Evolutionary conservation across 2,888 invertebrate species (phyloP), one percentile per base, ranked within the genome.

Genomic region (Nomada fucata): DNA sequence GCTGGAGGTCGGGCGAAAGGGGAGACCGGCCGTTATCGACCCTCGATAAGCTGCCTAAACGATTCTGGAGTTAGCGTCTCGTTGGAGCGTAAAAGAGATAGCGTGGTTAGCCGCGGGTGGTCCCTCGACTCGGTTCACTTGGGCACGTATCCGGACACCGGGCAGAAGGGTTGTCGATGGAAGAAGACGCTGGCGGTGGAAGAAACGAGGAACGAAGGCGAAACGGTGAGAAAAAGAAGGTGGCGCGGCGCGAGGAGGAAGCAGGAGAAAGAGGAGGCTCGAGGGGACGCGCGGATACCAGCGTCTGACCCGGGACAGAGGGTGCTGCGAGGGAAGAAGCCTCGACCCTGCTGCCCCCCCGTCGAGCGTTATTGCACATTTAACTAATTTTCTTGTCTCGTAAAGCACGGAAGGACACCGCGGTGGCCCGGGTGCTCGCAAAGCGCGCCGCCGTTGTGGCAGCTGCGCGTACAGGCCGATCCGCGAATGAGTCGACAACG

Each of bases 351-450:
- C 42, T 57, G 65, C 64, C 82, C 90, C 89, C 89, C 89, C 88
- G 89, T 86, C 61, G 90, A 81, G 91, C 88, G 87, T 91, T 92
- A 92, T 91, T 92, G 92, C 90, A 89, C 89, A 91, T 92, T 92
- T 90, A 92, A 91, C 92, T 91, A 92, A 92, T 92, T 92, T 91
- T 90, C 90, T 87, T 92, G 92, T 91, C 92, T 92, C 92, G 88
- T 91, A 92, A 92, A 92, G 86, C 88, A 89, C 81, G 82, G 78
- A 86, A 89, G 89, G 89, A 90, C 88, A 83, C 80, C 86, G 68
- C 77, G 69, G 80, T 68, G 80, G 68, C 76, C 78, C 78, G 76
- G 55, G 77, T 65, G 69, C 76, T 73, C 84, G 69, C 82, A 86
- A 89, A 90, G 85, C 83, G 82, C 82, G 68, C 79, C 82, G 82